Evolutionary conservation across 2,113 vertebrate species (phyloP).

Genomic region (Orthonyx spaldingii): DNA sequence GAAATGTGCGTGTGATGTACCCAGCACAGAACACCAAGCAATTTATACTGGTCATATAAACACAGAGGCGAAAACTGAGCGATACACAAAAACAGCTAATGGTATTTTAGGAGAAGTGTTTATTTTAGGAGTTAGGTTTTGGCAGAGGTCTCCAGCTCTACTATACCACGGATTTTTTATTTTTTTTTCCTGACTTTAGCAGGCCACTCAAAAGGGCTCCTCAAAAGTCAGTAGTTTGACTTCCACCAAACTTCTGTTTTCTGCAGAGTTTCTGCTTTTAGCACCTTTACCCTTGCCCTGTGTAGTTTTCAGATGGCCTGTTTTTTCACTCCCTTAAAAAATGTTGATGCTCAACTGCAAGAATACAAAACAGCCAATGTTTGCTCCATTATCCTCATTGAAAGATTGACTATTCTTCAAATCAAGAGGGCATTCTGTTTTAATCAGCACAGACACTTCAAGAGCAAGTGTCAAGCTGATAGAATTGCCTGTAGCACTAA

Average conservation of each 20-base stretch:
- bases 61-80: neutral
- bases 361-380: neutral
- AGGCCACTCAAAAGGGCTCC: too few relatives aligned
- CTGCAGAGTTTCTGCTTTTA: neutral
- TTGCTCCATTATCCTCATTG: slow-evolving; percentile 25
- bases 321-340: neutral
- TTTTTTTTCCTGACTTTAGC: neutral
- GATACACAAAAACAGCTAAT: neutral
- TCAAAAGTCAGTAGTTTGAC: too few relatives aligned
- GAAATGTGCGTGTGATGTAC: fast-evolving
- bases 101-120: neutral
- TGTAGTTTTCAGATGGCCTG: neutral
- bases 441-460: slow-evolving; percentile 27
- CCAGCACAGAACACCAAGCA: neutral
- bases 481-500: slow-evolving; percentile 20
- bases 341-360: neutral
- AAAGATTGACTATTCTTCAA: slow-evolving; percentile 24
- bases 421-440: slow-evolving; percentile 33
- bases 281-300: neutral
- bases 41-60: neutral
- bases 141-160: neutral
- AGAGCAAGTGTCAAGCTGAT: slow-evolving; percentile 47
- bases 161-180: neutral
- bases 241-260: neutral
- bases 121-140: neutral